phyloP scores from a whole-genome alignment of 2,888 invertebrate species.

The Theretra japonica region DNA sequence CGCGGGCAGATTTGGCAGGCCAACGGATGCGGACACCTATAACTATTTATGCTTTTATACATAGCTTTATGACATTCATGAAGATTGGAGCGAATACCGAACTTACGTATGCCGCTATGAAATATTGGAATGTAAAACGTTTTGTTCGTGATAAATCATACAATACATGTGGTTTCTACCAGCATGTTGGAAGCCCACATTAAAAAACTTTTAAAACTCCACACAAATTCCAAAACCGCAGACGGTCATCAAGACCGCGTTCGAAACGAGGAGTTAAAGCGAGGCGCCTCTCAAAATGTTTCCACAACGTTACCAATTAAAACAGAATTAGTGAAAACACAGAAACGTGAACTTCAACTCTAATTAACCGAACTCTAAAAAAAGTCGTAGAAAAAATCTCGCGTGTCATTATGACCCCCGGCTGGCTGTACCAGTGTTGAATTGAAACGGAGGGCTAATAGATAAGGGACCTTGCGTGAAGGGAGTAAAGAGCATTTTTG shows the following conservation, averaged over 20 bases:
- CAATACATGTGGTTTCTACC: too few species aligned
- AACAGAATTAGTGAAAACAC: slow-evolving; percentile 63
- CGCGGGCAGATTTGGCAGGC: slow-evolving; percentile 67
- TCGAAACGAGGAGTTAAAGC: slow-evolving; percentile 32
- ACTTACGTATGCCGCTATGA: background rate
- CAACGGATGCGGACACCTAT: slow-evolving; percentile 58
- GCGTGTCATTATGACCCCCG: slow-evolving; percentile 78
- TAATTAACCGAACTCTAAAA: slow-evolving; percentile 70
- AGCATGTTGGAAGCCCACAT: too few species aligned
- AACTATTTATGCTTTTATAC: slow-evolving; percentile 3
- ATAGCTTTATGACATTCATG: background rate
- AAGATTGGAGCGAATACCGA: background rate
- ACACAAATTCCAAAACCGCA: slow-evolving; percentile 7
- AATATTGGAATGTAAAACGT: background rate
- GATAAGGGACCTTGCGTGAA: background rate
- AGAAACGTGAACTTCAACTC: slow-evolving; percentile 59
- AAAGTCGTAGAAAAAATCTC: slow-evolving; percentile 61
- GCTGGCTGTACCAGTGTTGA: slow-evolving; percentile 38
- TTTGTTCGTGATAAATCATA: too few species aligned
- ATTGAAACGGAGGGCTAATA: slow-evolving; percentile 29
- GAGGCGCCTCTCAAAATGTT: slow-evolving; percentile 48
- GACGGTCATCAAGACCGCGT: slow-evolving; percentile 18
- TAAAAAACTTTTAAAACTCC: background rate
- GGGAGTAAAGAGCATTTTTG: slow-evolving; percentile 5
- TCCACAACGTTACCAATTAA: slow-evolving; percentile 55